Evolutionary conservation across 2,888 invertebrate species (phyloP).

Genomic region (Euproctis similis): DNA sequence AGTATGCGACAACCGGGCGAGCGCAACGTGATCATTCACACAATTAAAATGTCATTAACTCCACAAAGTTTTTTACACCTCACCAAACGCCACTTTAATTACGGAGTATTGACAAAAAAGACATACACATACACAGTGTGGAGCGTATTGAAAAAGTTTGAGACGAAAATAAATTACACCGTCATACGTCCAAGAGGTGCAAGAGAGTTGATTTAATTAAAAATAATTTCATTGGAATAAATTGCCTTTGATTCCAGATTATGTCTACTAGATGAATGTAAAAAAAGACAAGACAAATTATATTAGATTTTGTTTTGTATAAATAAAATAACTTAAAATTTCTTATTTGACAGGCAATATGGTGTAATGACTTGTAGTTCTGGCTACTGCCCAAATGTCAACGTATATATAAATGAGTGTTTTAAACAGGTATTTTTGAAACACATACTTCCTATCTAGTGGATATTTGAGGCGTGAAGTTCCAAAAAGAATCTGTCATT

Average conservation of each 20-base stretch:
- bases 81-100: slow-evolving; percentile 58
- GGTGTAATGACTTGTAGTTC: too few relatives aligned
- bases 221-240: not conserved
- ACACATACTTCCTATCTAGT: too few relatives aligned
- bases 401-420: too few relatives aligned
- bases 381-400: too few relatives aligned
- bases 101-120: slow-evolving; percentile 45
- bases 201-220: not conserved
- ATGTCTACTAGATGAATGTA: too few relatives aligned
- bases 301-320: too few relatives aligned
- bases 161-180: slow-evolving; percentile 12
- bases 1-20: slow-evolving; percentile 53
- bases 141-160: slow-evolving; percentile 23
- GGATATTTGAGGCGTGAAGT: too few relatives aligned
- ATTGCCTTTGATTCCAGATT: not conserved
- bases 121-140: slow-evolving; percentile 29
- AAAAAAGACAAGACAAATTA: too few relatives aligned
- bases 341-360: too few relatives aligned
- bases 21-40: slow-evolving; percentile 61
- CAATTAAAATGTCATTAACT: slow-evolving; percentile 75
- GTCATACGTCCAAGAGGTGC: not conserved
- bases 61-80: slow-evolving; percentile 66
- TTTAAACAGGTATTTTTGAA: too few relatives aligned
- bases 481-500: too few relatives aligned
- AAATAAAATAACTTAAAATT: too few relatives aligned